Evolutionary conservation across 53 echinoderm and acorn worm genomes (phyloP).

Genomic region (Luidia sarsii): DNA sequence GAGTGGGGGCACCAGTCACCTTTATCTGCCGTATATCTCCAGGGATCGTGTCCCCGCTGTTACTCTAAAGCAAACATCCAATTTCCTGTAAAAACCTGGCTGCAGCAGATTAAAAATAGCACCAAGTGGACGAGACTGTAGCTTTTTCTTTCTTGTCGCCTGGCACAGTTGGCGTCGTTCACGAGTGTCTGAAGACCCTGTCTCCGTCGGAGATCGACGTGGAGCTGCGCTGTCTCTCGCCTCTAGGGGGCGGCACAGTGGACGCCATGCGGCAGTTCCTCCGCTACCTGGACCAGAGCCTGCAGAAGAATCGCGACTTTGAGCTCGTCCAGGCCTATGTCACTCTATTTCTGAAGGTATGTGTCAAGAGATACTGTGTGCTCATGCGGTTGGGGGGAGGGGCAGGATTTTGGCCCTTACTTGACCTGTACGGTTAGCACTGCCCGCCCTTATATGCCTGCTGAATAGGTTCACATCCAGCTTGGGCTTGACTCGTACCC

Average conservation of each 20-base stretch:
- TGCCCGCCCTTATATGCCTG: too few relatives aligned
- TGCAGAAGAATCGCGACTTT: conserved; percentile 72
- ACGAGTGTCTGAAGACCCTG: conserved; percentile 66
- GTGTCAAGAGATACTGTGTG: too few relatives aligned
- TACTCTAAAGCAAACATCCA: too few relatives aligned
- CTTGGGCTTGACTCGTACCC: too few relatives aligned
- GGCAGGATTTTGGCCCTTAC: too few relatives aligned
- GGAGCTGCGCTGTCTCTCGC: conserved; percentile 75
- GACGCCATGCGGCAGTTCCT: conserved; percentile 76
- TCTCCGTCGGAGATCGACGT: conserved; percentile 84
- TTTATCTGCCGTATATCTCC: too few relatives aligned
- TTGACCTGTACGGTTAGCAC: too few relatives aligned
- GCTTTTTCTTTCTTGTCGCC: too few relatives aligned
- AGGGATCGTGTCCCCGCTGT: too few relatives aligned
- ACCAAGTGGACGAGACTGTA: neutral
- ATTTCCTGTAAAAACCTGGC: neutral
- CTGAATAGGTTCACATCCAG: too few relatives aligned
- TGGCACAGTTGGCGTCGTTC: conserved; percentile 58
- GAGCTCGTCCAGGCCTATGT: conserved; percentile 91
- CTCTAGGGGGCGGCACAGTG: conserved; percentile 79
- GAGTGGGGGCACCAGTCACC: too few relatives aligned
- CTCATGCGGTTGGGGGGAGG: too few relatives aligned
- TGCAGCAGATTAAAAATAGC: neutral
- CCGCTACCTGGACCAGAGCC: conserved; percentile 35
- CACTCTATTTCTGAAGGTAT: conserved; percentile 79